phyloP scores from a whole-genome alignment of 2,113 vertebrate species.

The Ciconia boyciana region DNA sequence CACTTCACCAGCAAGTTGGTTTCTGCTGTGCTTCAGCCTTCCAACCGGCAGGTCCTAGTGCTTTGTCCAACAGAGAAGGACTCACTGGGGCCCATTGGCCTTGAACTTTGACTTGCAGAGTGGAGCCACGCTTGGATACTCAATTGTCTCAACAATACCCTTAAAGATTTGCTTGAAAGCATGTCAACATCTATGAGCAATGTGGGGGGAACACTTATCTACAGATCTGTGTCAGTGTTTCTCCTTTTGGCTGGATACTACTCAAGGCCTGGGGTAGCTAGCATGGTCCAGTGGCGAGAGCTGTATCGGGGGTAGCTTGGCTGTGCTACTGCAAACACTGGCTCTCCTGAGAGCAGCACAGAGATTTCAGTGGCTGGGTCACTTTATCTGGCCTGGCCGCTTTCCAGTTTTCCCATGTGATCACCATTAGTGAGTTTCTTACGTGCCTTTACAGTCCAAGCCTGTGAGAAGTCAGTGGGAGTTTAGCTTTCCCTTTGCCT shows the following conservation, averaged over 20 bases:
- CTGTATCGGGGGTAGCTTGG: background rate
- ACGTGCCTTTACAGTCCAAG: background rate
- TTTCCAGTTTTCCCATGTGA: background rate
- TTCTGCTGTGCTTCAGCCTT: background rate
- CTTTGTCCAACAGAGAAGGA: background rate
- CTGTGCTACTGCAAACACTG: background rate
- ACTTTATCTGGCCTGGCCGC: background rate
- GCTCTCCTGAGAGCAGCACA: background rate
- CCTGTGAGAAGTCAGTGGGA: background rate
- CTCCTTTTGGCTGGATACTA: background rate
- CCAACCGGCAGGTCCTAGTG: background rate
- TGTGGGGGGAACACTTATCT: accelerated
- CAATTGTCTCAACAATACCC: too few relatives aligned
- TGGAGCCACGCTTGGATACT: background rate
- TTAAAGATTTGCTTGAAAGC: background rate
- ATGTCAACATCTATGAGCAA: background rate
- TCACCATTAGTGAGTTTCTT: background rate
- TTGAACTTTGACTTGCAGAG: background rate
- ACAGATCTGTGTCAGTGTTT: background rate
- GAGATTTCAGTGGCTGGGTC: background rate
- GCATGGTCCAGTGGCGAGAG: background rate
- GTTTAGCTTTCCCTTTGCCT: background rate
- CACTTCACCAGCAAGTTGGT: background rate
- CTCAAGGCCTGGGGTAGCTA: accelerated
- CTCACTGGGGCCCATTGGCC: too few relatives aligned